Evolutionary conservation across 2,113 vertebrate species (phyloP), one percentile per base, ranked within the genome.

Genomic region (Odontesthes bonariensis): DNA sequence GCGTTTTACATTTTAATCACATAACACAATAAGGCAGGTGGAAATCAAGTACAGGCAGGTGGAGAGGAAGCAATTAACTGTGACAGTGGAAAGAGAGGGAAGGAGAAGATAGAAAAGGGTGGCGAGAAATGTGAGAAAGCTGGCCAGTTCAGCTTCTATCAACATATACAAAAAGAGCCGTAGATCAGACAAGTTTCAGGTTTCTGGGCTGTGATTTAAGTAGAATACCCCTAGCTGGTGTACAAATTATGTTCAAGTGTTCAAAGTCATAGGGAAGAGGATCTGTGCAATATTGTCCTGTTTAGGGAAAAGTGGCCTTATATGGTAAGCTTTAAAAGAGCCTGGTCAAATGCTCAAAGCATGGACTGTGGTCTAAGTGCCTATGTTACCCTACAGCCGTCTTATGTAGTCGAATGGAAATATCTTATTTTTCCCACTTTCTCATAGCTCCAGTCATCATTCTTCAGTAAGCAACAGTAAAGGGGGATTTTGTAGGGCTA

Each of bases 1-100:
- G 85, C 61, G 32, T 76, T 93, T 89, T 92, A 89, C 88, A 93
- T 93, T 91, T 93, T 92, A 93, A 92, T 92, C 91, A 89, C 83
- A 89, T 89, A 79, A 86, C 88, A 91, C 88, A 92, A 92, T 88
- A 75, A 78, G 83, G 81, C 79, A 77, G 87, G 87, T 78, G 76
- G 83, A 86, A 89, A 89, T 88, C 88, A 77, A 74, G 81, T 9
- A 44, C 20, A 22, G 68, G 70, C 77, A 82, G 81, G 79, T 80
- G 73, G 78, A 84, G 66, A 61, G 47, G 75, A 74, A 71, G 81
- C 84, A 86, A 84, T 90, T 87, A 91, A 81, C 74, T 49, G 73
- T 54, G 76, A 65, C 79, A 73, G 75, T 40, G 65, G 52, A 56
- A 51, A 46, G 38, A 60, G 53, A 58, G 22, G 70, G 51, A 33